Evolutionary conservation across 2,888 invertebrate genomes (phyloP).

Genomic region (Lypha dubia): DNA sequence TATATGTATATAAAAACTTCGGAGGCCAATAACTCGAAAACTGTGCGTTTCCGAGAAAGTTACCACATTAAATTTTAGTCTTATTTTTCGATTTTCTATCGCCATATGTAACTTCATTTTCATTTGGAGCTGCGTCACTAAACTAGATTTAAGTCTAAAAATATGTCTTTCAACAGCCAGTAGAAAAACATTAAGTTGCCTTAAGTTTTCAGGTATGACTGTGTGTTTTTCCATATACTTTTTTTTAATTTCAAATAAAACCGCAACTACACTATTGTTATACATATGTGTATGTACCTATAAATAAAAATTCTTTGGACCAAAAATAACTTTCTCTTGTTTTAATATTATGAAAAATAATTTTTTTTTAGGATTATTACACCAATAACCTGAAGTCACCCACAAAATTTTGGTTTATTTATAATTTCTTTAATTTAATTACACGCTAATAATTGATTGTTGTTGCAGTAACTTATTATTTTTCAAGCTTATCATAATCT

Average conservation of each 20-base stretch:
- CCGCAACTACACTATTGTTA: neutral
- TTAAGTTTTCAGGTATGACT: neutral
- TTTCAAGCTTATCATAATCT: slow-evolving; percentile 4
- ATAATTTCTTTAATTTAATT: slow-evolving; percentile 2
- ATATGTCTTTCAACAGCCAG: too few species aligned
- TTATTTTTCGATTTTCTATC: too few species aligned
- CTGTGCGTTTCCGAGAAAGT: too few species aligned
- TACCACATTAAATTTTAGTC: too few species aligned
- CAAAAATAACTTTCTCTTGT: slow-evolving; percentile 66
- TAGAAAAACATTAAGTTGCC: slow-evolving; percentile 25
- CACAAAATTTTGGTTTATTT: neutral
- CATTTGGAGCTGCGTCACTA: too few species aligned
- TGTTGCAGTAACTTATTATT: neutral
- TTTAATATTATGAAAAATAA: neutral
- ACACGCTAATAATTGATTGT: slow-evolving; percentile 1
- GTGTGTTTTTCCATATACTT: neutral
- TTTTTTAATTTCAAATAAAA: slow-evolving; percentile 16
- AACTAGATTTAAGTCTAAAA: too few species aligned
- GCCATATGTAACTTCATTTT: too few species aligned
- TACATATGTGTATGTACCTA: neutral
- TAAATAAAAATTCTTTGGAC: slow-evolving; percentile 41
- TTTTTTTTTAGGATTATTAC: neutral
- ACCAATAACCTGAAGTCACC: neutral
- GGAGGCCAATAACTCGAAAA: too few species aligned
- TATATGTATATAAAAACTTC: too few species aligned